Evolutionary conservation across 2,888 invertebrate species (phyloP), one percentile per base, ranked within the genome.

Genomic region (Drosophila mimica): DNA sequence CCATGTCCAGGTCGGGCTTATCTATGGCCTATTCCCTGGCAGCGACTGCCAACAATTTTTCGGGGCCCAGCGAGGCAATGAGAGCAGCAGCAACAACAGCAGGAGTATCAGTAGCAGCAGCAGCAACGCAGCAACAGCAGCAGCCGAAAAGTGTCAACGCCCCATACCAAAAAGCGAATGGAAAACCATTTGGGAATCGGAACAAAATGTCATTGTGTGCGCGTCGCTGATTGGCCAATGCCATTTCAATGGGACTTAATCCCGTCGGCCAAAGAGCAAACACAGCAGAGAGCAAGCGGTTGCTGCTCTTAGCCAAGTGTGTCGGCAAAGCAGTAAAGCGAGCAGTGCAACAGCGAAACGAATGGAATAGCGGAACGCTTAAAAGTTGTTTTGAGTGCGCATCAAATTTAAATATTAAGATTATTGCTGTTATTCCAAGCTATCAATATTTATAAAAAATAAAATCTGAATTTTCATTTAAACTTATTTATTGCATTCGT

Each of bases 191-290:
- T 73, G 90, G 88, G 91, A 89, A 70, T 75, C 67, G 31, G 67
- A 87, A 82, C 75, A 90, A 87, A 83, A 77, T 86, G 79, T 76
- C 89, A 77, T 79, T 79, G 82, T 70, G 64, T 76, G 77, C 83
- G n/a, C 58, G n/a, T 11, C 72, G 64, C 73, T 73, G 89, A 91
- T 91, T 91, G 91, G 91, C 61, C 58, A 54, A 30, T 63, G 74
- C 69, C 65, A 34, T 57, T 30, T 54, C 65, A 70, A 69, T 81
- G 82, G 76, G 48, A 68, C 61, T 43, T 65, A 72, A 71, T 76
- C 74, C 70, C 70, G 20, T 43, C 51, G 68, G 59, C 58, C 71
- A 73, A 74, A 83, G 76, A 77, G 80, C 56, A 57, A 56, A 15
- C 13, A 4, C 59, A 20, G 20, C n/a, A 56, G 59, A 71, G 74